Conservation (phyloP, 2,113 vertebrate genomes). For the Phoenicopterus ruber region DNA sequence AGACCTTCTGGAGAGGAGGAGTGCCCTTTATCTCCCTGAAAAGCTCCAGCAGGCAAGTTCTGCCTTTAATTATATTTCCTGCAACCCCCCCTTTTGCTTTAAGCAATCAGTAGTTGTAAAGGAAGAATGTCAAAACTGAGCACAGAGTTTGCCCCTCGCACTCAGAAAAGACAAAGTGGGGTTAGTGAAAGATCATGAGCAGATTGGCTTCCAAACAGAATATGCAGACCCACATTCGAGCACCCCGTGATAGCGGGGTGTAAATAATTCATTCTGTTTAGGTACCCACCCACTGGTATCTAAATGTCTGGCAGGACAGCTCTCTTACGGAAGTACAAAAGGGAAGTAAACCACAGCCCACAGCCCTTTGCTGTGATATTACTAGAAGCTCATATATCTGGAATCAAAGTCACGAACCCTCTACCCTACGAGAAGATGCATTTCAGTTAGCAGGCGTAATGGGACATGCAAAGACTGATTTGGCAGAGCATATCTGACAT, state of each 20-base stretch:
- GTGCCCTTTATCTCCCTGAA: slow-evolving; percentile 50
- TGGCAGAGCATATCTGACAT: neutral
- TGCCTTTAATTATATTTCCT: slow-evolving; percentile 30
- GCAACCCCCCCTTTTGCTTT: neutral
- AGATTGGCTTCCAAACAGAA: neutral
- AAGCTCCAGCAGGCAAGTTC: slow-evolving; percentile 11
- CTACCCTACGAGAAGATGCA: neutral
- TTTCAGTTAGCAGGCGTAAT: neutral
- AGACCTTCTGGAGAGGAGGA: slow-evolving; percentile 50
- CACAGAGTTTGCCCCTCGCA: neutral
- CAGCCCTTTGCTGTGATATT: neutral
- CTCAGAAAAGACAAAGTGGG: neutral
- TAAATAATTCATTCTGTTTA: neutral
- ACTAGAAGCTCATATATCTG: neutral
- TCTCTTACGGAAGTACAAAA: neutral
- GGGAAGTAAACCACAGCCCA: neutral
- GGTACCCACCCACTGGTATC: neutral
- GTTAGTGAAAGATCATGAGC: neutral
- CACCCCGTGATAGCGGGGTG: neutral
- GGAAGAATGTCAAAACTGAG: neutral
- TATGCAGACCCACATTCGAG: neutral
- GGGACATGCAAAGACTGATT: neutral
- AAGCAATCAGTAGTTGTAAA: neutral
- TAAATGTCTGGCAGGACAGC: neutral
- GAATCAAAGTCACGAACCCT: neutral